These are phyloP conservation scores for Brevimyrus niger DNA, from an alignment of 2,113 vertebrate species.

Conservation along the genomic window DNA sequence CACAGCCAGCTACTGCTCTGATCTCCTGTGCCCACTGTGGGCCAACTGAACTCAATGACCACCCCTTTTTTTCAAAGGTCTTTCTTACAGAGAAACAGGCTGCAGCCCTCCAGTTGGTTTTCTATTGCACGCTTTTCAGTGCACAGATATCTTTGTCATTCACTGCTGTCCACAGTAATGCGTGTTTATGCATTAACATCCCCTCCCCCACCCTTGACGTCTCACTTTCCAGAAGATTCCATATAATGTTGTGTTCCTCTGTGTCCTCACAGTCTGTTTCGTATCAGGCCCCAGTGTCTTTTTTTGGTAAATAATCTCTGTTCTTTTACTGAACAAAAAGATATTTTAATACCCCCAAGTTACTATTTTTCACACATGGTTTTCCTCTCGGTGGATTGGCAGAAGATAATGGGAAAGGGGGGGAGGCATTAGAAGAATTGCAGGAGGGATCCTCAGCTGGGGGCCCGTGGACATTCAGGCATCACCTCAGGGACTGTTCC, in stretches of 20 bases:
- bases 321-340: background rate
- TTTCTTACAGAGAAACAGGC: background rate
- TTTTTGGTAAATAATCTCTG: background rate
- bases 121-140: background rate
- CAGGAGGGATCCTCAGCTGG: background rate
- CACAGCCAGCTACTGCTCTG: background rate
- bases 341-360: background rate
- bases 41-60: background rate
- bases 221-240: background rate
- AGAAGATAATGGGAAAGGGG: background rate
- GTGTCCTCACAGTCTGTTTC: background rate
- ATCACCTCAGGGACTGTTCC: background rate
- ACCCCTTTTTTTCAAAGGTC: background rate
- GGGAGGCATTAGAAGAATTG: background rate
- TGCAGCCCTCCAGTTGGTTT: background rate
- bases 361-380: background rate
- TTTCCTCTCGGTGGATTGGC: background rate
- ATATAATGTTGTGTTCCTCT: background rate
- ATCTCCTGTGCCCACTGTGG: background rate
- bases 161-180: background rate
- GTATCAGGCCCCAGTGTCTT: background rate
- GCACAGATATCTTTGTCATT: slow-evolving; percentile 1
- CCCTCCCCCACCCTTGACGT: background rate
- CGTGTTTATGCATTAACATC: background rate
- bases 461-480: background rate